Evolutionary conservation across 2,797 vertebrate species (phyloP), one percentile per base, ranked within the genome.

Genomic region (Pseudochaenichthys georgianus): DNA sequence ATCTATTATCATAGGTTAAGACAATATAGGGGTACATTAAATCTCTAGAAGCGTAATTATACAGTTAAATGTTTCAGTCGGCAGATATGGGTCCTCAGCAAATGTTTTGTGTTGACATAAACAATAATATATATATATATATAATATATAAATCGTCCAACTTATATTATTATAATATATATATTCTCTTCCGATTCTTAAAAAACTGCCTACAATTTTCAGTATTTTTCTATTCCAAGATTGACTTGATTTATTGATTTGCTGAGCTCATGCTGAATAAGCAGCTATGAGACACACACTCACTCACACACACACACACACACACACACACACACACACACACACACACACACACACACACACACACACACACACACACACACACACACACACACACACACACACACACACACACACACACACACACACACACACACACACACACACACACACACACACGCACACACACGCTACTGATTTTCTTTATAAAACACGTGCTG

Each of bases 221-320:
- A 23, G 48, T 52, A 66, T 28, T 51, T 53, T 1, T 10, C 53
- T 43, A 19, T 47, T 9, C 34, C 34, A 47, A 47, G 19, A 38
- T 38, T 38, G 34, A 58, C 53, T 9, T 51, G 21, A 31, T 10
- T 31, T 61, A 61, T 61, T 61, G 48, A 70, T 53, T 53, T 55
- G 17, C 52, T 43, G 9, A 59, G 34, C 38, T 65, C 54, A 65
- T 34, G 10, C 16, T 51, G 31, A 38, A 64, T 42, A 21, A 55
- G 45, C 43, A 46, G 42, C 7, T 51, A 13, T 34, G n/a, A 9
- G 6, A 12, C 63, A 43, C 38, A 43, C 63, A 53, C 63, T 38
- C 46, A 51, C 46, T 21, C 21, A 43, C 64, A 66, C 64, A 23
- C n/a, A 31, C 48, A 38, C 34, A 38, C 34, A 38, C 34, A 38